Conservation (phyloP, 2,113 vertebrate genomes). For the Corynorhinus townsendii region DNA sequence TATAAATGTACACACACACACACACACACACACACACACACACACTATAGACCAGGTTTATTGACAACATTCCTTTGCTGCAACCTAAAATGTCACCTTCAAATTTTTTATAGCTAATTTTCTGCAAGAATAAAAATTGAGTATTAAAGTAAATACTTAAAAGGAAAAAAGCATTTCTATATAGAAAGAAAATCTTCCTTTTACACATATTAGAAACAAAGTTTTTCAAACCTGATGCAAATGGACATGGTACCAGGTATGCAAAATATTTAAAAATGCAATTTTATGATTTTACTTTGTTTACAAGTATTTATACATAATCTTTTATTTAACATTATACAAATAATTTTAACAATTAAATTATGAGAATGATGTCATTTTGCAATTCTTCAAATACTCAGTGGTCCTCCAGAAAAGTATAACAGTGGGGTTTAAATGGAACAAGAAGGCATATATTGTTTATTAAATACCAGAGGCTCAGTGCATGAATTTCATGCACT, state of each 20-base stretch:
- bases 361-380: neutral
- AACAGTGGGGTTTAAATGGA: neutral
- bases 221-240: neutral
- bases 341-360: neutral
- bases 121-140: neutral
- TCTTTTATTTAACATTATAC: neutral
- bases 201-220: neutral
- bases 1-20: neutral
- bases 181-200: neutral
- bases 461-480: neutral
- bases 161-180: neutral
- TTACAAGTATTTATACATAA: neutral
- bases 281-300: neutral
- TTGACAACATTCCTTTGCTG: neutral
- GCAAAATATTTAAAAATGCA: neutral
- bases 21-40: neutral
- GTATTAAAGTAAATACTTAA: neutral
- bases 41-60: neutral
- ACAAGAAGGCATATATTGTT: neutral
- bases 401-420: neutral
- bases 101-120: neutral
- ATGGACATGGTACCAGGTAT: neutral
- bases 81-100: neutral
- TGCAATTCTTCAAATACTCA: neutral
- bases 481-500: no score